Percentiles rank a stretch among this genome's conserved stretches.
Evolutionary conservation across 2,888 invertebrate species (phyloP).

Genomic region (Buathra laborator): DNA sequence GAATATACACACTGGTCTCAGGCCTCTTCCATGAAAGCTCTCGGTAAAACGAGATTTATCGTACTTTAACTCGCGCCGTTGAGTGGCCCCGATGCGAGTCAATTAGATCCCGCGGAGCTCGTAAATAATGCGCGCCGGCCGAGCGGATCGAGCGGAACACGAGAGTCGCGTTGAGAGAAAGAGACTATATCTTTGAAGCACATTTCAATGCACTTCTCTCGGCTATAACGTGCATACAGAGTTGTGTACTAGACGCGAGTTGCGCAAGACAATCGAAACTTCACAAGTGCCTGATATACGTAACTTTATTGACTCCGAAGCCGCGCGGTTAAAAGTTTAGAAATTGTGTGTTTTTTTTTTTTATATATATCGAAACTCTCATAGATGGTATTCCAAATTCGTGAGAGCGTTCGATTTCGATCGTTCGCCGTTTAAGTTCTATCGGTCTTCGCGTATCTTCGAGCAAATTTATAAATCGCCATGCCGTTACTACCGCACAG

Average conservation of each 20-base stretch:
- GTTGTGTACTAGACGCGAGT: constrained; percentile 2
- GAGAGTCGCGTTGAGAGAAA: constrained; percentile 19
- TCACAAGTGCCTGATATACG: not conserved
- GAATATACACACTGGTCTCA: not conserved
- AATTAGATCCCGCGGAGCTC: constrained; percentile 48
- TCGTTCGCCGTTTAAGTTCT: not conserved
- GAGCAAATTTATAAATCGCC: not conserved
- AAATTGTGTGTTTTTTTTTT: not conserved
- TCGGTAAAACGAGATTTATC: constrained; percentile 61
- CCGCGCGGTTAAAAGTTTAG: not conserved
- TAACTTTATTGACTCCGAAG: not conserved
- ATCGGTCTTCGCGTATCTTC: not conserved
- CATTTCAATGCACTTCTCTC: constrained; percentile 7
- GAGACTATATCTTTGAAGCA: not conserved
- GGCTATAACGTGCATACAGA: constrained; percentile 8
- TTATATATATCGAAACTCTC: not conserved
- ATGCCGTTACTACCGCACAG: not conserved
- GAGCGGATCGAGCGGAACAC: constrained; percentile 12
- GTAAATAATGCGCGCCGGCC: constrained; percentile 36
- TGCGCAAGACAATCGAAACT: not conserved
- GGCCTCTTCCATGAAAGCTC: constrained; percentile 25
- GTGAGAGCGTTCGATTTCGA: not conserved
- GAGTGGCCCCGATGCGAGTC: constrained; percentile 48
- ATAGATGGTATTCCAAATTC: not conserved
- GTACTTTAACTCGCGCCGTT: constrained; percentile 49